Percentiles rank a stretch among this genome's conserved stretches.
Conservation (phyloP, 2,888 invertebrate genomes). For the Xylocampa areola region DNA sequence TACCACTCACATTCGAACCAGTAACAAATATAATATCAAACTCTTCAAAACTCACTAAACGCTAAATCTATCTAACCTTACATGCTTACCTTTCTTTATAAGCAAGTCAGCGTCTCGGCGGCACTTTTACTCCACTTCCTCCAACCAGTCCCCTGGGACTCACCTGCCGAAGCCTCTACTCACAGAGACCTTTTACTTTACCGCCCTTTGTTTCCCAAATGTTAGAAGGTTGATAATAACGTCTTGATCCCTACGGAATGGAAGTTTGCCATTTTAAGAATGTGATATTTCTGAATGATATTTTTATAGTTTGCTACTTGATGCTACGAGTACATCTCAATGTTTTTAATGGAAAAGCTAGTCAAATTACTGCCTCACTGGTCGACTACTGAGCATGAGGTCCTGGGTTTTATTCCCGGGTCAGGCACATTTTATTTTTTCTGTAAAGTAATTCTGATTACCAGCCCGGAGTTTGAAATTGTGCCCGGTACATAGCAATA, state of each 20-base stretch:
- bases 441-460: too few relatives aligned
- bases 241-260: conserved; percentile 32
- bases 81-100: conserved; percentile 42
- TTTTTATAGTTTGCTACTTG: conserved; percentile 1
- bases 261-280: conserved; percentile 26
- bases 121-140: conserved; percentile 62
- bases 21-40: too few relatives aligned
- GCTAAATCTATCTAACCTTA: conserved; percentile 3
- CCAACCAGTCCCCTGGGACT: conserved; percentile 77
- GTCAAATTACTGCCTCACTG: too few relatives aligned
- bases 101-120: conserved; percentile 78
- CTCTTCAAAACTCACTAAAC: too few relatives aligned
- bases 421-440: too few relatives aligned
- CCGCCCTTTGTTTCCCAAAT: conserved; percentile 75
- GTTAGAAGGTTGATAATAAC: conserved; percentile 57
- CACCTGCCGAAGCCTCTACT: conserved; percentile 80
- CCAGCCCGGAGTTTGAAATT: too few relatives aligned
- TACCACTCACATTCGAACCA: too few relatives aligned
- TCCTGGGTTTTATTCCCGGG: too few relatives aligned
- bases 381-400: too few relatives aligned
- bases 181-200: conserved; percentile 77
- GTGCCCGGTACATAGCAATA: too few relatives aligned
- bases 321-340: too few relatives aligned
- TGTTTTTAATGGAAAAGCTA: too few relatives aligned
- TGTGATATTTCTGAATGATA: background rate